Evolutionary conservation across 1,140 invertebrate species (phyloP), one percentile per base, ranked within the genome.

Genomic region (Araneus ventricosus): DNA sequence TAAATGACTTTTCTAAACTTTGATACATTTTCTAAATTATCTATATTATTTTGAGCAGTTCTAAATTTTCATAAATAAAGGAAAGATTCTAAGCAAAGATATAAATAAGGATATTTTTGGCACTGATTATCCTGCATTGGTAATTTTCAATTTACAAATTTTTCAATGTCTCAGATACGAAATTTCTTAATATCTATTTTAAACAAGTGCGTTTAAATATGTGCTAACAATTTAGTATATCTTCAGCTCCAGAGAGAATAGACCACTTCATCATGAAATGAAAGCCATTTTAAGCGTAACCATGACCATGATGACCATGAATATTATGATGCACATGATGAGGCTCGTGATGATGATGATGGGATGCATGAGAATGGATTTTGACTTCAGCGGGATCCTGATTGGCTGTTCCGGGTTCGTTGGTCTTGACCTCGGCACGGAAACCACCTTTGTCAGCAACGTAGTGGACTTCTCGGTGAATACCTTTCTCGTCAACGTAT

Each of bases 321-420:
- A 52, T 52, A 52, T 63, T 4, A 34, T 87, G 85, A 63, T 88
- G 87, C 17, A 27, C 52, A 27, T 88, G 87, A n/a, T 75, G 61
- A 37, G 70, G 87, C 24, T 84, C 37, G 22, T 87, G 59, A 20
- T 87, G 52, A 37, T 61, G 59, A 27, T 24, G 22, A 30, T 85
- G 39, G 30, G 24, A 57, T 22, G 88, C 88, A 4, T 39, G 8
- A 24, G 88, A 89, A 30, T 89, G 34, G 20, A 89, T 27, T n/a
- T 89, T 52, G n/a, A 89, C 88, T 17, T 41, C 14, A 45, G 88
- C 88, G 39, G 88, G 67, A 37, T 89, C 70, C 39, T 90, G 89
- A 52, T 80, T 80, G 41, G 89, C 89, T 24, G 93, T 94, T 92
- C 94, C 94, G 14, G 92, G 92, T 63, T 94, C 94, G 67, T 94